These are phyloP conservation scores for Neodiprion fabricii DNA, from an alignment of 1,140 invertebrate species.

Conservation along the genomic window DNA sequence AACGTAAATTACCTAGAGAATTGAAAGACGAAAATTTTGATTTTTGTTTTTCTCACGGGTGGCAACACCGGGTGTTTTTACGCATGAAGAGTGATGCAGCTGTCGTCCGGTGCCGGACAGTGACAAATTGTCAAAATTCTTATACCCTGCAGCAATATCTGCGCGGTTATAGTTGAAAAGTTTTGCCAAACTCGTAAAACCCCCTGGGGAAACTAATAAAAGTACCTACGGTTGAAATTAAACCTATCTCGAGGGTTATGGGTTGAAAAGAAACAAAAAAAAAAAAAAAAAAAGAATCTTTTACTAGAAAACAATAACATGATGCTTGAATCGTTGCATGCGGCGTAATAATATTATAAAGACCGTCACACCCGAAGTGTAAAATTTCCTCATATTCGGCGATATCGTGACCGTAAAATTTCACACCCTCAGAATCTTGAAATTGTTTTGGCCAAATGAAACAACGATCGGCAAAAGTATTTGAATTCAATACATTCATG, in stretches of 20 bases:
- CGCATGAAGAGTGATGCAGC: no score
- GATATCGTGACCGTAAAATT: no score
- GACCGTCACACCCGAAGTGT: neutral
- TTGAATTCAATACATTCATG: no score
- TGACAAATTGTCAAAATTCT: neutral
- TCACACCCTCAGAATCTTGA: no score
- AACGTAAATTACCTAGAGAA: no score
- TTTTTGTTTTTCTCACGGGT: no score
- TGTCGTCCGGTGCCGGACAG: neutral
- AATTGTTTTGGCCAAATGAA: no score
- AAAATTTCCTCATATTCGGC: neutral
- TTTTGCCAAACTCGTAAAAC: constrained; percentile 2
- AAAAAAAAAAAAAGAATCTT: neutral
- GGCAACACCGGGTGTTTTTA: no score
- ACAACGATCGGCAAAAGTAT: no score
- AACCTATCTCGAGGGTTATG: neutral
- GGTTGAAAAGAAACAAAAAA: neutral
- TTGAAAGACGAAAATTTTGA: no score
- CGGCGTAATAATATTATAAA: neutral
- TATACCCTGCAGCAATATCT: neutral
- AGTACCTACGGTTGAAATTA: neutral
- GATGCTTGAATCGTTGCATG: neutral
- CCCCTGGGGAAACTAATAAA: neutral
- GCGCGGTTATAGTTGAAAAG: neutral
- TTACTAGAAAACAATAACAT: neutral